A percentile compares a stretch with the other conserved stretches of the same genome.
Conservation (phyloP, 2,888 invertebrate species). For the Drosophila paramelanica region DNA sequence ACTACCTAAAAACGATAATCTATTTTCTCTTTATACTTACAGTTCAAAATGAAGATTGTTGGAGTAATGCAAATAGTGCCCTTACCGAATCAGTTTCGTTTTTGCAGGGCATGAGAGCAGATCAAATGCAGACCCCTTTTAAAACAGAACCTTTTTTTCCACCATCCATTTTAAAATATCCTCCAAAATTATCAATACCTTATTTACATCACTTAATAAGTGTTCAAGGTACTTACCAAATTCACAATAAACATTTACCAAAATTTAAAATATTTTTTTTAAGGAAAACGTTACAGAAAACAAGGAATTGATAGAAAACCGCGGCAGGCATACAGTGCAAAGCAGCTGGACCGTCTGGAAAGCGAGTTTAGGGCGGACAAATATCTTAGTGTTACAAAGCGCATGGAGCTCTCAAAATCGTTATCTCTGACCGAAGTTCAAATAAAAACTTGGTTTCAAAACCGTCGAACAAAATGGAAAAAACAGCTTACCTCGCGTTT, state of each 20-base stretch:
- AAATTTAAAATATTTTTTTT: slow-evolving; percentile 5
- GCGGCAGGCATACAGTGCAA: slow-evolving; percentile 97
- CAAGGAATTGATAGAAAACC: slow-evolving; percentile 97
- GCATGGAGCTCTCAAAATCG: slow-evolving; percentile 96
- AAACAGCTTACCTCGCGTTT: slow-evolving; percentile 96
- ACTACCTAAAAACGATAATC: no score
- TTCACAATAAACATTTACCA: not conserved
- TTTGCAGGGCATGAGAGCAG: slow-evolving; percentile 16
- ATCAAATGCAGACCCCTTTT: slow-evolving; percentile 9
- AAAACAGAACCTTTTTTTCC: not conserved
- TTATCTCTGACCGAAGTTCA: slow-evolving; percentile 86
- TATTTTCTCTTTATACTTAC: slow-evolving; percentile 5
- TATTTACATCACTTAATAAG: slow-evolving; percentile 86
- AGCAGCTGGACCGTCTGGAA: slow-evolving; percentile 95
- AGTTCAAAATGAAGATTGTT: slow-evolving; percentile 22
- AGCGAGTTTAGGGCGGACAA: slow-evolving; percentile 98
- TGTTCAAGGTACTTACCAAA: slow-evolving; percentile 86
- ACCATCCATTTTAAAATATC: slow-evolving; percentile 56
- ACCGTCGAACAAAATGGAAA: slow-evolving; percentile 97
- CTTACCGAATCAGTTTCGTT: slow-evolving; percentile 14
- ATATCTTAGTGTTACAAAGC: slow-evolving; percentile 97
- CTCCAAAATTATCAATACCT: slow-evolving; percentile 84
- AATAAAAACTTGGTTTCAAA: slow-evolving; percentile 72
- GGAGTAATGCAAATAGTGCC: slow-evolving; percentile 13
- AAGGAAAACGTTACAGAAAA: slow-evolving; percentile 92